A percentile compares a stretch with the other conserved stretches of the same genome.
Conservation (phyloP, 2,113 vertebrate species). For the Chitala chitala region DNA sequence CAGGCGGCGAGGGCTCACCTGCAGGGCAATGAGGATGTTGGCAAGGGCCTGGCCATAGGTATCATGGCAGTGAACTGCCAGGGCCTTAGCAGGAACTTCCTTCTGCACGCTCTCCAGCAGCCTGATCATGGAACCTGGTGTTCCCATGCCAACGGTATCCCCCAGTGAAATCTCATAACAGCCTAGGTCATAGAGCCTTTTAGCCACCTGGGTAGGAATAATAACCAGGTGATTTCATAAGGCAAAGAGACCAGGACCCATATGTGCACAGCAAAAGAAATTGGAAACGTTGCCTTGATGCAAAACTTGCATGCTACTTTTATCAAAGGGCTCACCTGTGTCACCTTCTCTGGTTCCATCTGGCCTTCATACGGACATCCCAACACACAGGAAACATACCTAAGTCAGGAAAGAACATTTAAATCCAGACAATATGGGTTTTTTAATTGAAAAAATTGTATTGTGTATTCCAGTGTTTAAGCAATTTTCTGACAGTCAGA, state of each 20-base stretch:
- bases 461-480: not conserved
- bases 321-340: constrained; percentile 66
- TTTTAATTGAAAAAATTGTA: not conserved
- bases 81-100: constrained; percentile 72
- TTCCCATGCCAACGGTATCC: constrained; percentile 85
- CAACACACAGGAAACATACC: constrained; percentile 86
- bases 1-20: constrained; percentile 64
- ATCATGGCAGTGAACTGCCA: constrained; percentile 92
- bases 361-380: constrained; percentile 87
- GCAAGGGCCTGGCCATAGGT: constrained; percentile 89
- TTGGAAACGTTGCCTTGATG: no score
- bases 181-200: constrained; percentile 79
- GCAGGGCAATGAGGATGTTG: constrained; percentile 86
- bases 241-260: constrained; percentile 10
- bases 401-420: constrained; percentile 39
- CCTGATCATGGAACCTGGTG: constrained; percentile 79
- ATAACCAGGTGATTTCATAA: constrained; percentile 18
- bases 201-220: constrained; percentile 72
- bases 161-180: constrained; percentile 92
- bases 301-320: not conserved
- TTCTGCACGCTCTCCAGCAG: constrained; percentile 82
- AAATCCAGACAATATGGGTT: not conserved
- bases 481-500: no score
- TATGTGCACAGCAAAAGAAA: no score
- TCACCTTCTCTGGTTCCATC: constrained; percentile 72